Evolutionary conservation across 1,140 invertebrate genomes (phyloP), one percentile per base, ranked within the genome.

Genomic region (Drosophila santomea): DNA sequence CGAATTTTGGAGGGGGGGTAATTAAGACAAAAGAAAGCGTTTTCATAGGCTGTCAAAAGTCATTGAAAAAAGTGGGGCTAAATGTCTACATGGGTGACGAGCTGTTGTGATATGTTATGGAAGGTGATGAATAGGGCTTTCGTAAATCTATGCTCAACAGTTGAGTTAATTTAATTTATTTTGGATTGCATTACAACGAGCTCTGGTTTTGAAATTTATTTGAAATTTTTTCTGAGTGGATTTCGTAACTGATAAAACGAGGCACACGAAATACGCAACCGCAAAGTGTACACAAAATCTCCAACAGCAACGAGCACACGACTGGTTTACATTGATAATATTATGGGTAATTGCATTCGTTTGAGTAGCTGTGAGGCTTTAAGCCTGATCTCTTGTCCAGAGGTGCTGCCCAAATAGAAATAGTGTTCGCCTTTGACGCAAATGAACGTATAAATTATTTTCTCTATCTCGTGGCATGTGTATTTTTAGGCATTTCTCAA

Each of bases 281-380:
- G 50, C 76, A 85, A 60, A 57, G 36, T 50, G 39, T 47, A 61
- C 41, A 69, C 62, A 57, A 57, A 56, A 14, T 38, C 50, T 55
- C 20, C 41, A 67, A 25, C 7, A 63, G 45, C 20, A 23, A 28
- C 28, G 7, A 20, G 23, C 63, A 64, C 61, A 48, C 62, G 51
- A 52, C 74, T 78, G 66, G 79, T 67, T 82, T 88, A 76, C 83
- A 86, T 88, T 88, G 83, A 88, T 79, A 80, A 72, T 66, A 73
- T 59, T 60, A 66, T 52, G 54, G 36, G 36, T 63, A 71, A 72
- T 73, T 73, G 55, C 56, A 58, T 44, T 58, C 38, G 10, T 56
- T 17, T 28, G 39, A 54, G 56, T 28, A 41, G 32, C 32, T 74
- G 74, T 36, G 58, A 32, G 66, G 47, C 60, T 47, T 45, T 52